Percentiles rank a stretch among this genome's conserved stretches.
phyloP scores from a whole-genome alignment of 2,888 invertebrate genomes.

The Drosophila anomalipes region DNA sequence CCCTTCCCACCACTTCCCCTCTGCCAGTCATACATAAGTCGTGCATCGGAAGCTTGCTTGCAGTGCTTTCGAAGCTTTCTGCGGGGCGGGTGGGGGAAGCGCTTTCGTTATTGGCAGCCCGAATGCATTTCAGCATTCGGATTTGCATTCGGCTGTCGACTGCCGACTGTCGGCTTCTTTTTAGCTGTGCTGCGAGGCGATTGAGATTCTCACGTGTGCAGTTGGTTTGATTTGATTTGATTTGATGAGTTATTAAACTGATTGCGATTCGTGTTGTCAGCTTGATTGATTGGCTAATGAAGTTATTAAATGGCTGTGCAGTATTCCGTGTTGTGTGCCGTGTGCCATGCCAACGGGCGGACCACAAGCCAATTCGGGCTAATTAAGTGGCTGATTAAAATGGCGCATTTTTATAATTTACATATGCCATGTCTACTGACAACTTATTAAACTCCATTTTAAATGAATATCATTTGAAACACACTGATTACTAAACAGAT shows the following conservation, averaged over 20 bases:
- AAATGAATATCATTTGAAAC: background rate
- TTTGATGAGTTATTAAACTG: conserved; percentile 59
- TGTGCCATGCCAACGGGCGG: conserved; percentile 42
- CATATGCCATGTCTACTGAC: background rate
- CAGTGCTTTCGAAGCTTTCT: conserved; percentile 58
- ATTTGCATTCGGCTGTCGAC: conserved; percentile 36
- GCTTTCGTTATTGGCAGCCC: conserved; percentile 41
- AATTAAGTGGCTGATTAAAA: conserved; percentile 65
- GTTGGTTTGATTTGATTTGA: conserved; percentile 49
- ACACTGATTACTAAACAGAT: background rate
- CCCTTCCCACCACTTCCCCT: background rate
- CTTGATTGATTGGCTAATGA: conserved; percentile 73
- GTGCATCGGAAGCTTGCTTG: conserved; percentile 49
- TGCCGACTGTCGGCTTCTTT: conserved; percentile 1
- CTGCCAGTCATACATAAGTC: background rate
- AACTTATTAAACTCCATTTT: conserved; percentile 7
- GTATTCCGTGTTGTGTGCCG: conserved; percentile 43
- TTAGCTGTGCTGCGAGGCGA: conserved; percentile 22
- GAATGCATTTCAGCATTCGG: conserved; percentile 28
- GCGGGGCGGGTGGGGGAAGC: background rate
- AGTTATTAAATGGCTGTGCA: conserved; percentile 61
- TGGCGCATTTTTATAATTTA: conserved; percentile 3
- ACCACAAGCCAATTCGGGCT: conserved; percentile 23
- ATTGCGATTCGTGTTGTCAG: conserved; percentile 64
- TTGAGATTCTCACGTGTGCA: conserved; percentile 38